A percentile compares a stretch with the other conserved stretches of the same genome.
Conservation (phyloP, 2,113 vertebrate species). For the Callopanchax toddi region DNA sequence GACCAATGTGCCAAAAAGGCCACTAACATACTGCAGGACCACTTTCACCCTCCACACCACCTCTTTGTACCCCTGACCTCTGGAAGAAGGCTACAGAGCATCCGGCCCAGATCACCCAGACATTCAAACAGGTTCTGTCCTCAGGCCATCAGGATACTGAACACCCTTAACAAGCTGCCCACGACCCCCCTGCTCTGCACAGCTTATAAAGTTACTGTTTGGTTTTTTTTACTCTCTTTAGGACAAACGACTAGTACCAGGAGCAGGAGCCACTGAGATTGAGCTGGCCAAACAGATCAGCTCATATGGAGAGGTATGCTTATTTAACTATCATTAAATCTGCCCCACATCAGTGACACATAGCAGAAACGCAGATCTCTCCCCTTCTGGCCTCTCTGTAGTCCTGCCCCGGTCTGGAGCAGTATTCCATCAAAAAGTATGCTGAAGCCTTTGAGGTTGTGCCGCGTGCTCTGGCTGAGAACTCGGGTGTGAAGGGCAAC, state of each 20-base stretch:
- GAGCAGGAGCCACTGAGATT: slow-evolving; percentile 95
- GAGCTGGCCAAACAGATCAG: slow-evolving; percentile 94
- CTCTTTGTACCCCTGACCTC: too few species aligned
- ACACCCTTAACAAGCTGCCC: too few species aligned
- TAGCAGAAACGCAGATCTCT: not conserved
- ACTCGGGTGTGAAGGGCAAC: slow-evolving; percentile 93
- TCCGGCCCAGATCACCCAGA: too few species aligned
- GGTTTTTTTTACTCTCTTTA: slow-evolving; percentile 42
- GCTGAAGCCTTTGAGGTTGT: slow-evolving; percentile 93
- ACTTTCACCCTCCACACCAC: too few species aligned
- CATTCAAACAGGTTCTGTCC: too few species aligned
- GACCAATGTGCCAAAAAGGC: too few species aligned
- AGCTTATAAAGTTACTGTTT: too few species aligned
- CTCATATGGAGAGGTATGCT: slow-evolving; percentile 91
- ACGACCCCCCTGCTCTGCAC: too few species aligned
- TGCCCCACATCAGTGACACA: not conserved
- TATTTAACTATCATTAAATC: not conserved
- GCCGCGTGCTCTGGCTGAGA: slow-evolving; percentile 93
- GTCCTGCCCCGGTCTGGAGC: slow-evolving; percentile 95
- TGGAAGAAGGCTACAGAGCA: too few species aligned
- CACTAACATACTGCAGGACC: too few species aligned
- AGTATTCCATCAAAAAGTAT: slow-evolving; percentile 98
- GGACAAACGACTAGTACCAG: slow-evolving; percentile 94
- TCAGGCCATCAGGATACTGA: too few species aligned
- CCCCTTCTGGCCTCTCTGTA: slow-evolving; percentile 50